These are phyloP conservation scores for Hydrolagus affinis DNA, from an alignment of 2,113 vertebrate genomes.

Conservation along the genomic window DNA sequence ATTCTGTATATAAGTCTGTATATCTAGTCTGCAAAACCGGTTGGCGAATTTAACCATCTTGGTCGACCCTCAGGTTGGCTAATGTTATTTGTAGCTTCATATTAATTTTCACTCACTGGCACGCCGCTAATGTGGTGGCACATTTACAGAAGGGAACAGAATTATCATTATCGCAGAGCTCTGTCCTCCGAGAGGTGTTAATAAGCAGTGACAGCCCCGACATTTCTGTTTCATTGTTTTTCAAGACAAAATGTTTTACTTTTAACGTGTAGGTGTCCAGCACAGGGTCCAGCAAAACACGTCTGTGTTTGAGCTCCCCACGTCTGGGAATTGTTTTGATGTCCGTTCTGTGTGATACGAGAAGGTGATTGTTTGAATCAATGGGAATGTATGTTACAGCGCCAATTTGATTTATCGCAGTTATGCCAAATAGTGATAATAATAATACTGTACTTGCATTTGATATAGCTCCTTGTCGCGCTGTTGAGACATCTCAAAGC, in stretches of 20 bases:
- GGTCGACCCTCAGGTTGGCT: too few species aligned
- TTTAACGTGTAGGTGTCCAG: background rate
- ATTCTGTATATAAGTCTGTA: background rate
- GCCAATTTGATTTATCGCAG: too few species aligned
- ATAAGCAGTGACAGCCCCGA: background rate
- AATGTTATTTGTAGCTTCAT: too few species aligned
- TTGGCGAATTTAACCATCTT: too few species aligned
- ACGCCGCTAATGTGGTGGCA: background rate
- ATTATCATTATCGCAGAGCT: background rate
- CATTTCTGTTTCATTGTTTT: slow-evolving; percentile 1
- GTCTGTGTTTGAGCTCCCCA: background rate
- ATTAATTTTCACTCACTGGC: background rate
- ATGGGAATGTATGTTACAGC: too few species aligned
- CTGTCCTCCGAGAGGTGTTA: background rate
- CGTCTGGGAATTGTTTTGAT: too few species aligned
- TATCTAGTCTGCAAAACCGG: background rate
- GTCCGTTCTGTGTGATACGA: too few species aligned
- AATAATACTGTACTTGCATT: too few species aligned
- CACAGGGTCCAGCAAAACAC: background rate
- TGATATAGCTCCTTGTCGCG: too few species aligned
- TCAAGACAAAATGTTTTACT: background rate
- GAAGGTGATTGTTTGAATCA: too few species aligned
- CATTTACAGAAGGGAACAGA: background rate
- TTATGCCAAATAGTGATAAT: too few species aligned
- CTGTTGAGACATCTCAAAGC: too few species aligned